Percentiles rank a stretch among this genome's conserved stretches.
Conservation (phyloP, 2,888 invertebrate species). For the Spodoptera picta region DNA sequence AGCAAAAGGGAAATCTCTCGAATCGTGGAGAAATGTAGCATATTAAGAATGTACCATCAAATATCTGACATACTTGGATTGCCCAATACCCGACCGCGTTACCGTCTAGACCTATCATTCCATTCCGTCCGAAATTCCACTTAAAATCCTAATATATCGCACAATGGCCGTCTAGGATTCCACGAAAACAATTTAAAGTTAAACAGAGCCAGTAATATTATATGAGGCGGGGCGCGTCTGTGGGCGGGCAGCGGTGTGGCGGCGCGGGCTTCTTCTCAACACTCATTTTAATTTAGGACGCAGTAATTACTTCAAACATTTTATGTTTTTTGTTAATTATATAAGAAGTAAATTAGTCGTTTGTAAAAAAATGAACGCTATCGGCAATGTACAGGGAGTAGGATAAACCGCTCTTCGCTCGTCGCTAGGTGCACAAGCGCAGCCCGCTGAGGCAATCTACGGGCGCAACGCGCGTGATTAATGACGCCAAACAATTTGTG, state of each 20-base stretch:
- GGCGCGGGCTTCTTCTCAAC: slow-evolving; percentile 10
- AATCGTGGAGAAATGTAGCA: slow-evolving; percentile 27
- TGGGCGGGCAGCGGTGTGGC: slow-evolving; percentile 21
- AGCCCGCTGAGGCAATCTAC: slow-evolving; percentile 19
- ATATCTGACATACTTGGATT: slow-evolving; percentile 34
- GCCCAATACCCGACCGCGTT: slow-evolving; percentile 35
- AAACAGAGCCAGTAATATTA: slow-evolving; percentile 52
- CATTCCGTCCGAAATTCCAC: slow-evolving; percentile 55
- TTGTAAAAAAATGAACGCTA: slow-evolving; percentile 9
- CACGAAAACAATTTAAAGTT: slow-evolving; percentile 62
- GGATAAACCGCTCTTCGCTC: not conserved
- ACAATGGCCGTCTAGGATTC: slow-evolving; percentile 54
- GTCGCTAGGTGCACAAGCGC: slow-evolving; percentile 21
- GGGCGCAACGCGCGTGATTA: slow-evolving; percentile 30
- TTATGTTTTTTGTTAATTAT: slow-evolving; percentile 17
- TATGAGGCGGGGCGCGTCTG: slow-evolving; percentile 24
- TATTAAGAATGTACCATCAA: slow-evolving; percentile 45
- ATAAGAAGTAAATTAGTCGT: slow-evolving; percentile 4
- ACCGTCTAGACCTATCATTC: slow-evolving; percentile 53
- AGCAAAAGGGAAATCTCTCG: slow-evolving; percentile 16
- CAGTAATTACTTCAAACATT: slow-evolving; percentile 27
- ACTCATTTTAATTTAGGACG: slow-evolving; percentile 15
- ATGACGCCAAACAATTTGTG: slow-evolving; percentile 38
- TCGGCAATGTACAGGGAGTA: not conserved
- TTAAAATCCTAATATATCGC: slow-evolving; percentile 53